Evolutionary conservation across 2,113 vertebrate genomes (phyloP).

Genomic region (Indicator maculatus): DNA sequence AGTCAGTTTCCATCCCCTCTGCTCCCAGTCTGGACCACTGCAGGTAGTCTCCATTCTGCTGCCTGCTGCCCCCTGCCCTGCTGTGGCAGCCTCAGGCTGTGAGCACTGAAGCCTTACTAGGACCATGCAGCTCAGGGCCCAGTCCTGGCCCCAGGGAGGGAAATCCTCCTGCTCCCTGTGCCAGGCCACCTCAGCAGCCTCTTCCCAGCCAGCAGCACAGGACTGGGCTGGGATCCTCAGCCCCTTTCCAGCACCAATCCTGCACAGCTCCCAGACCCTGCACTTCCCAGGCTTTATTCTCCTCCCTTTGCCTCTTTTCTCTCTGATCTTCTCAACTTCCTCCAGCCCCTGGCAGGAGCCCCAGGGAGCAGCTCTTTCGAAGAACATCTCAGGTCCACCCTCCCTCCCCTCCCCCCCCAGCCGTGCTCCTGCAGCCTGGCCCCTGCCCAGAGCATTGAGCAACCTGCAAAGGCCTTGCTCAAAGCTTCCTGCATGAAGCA

Average conservation of each 20-base stretch:
- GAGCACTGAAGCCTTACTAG: no score
- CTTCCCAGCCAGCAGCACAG: neutral
- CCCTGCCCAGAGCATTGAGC: neutral
- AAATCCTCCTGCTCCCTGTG: no score
- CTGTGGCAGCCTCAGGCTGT: no score
- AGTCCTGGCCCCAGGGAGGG: no score
- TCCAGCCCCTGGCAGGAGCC: neutral
- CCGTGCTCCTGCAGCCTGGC: neutral
- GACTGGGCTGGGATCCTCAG: neutral
- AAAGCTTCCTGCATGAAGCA: conserved; percentile 47
- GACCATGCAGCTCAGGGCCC: no score
- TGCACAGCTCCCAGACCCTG: no score
- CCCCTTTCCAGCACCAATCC: neutral
- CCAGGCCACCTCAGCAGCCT: no score
- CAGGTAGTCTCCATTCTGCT: no score
- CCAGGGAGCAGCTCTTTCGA: neutral
- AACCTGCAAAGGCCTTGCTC: conserved; percentile 28
- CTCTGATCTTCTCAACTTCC: neutral
- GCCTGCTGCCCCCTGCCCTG: no score
- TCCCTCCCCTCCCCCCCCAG: neutral
- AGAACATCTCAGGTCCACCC: neutral
- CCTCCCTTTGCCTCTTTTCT: neutral
- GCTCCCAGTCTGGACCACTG: no score
- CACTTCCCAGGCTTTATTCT: neutral
- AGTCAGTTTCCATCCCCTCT: no score